Evolutionary conservation across 2,113 vertebrate genomes (phyloP), one percentile per base, ranked within the genome.

Genomic region (Polyodon spathula): DNA sequence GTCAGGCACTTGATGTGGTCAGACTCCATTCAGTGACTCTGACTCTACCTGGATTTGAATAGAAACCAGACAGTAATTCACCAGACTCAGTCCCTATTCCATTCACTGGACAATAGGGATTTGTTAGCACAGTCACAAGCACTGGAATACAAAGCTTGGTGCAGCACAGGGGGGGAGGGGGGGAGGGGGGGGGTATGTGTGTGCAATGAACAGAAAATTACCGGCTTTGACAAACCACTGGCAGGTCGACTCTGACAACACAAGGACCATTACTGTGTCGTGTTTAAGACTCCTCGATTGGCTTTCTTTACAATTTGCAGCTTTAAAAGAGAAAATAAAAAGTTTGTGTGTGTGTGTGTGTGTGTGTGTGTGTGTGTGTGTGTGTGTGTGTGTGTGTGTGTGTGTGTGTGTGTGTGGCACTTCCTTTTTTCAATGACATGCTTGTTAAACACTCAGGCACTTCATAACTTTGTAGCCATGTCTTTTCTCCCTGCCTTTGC

Each of bases 21-120:
- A n/a, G n/a, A 61, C 57, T 60, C 68, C 68, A 68, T 10, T 43
- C 48, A 39, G 40, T 12, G 65, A 42, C 68, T 39, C n/a, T n/a
- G n/a, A n/a, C n/a, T n/a, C 79, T 89, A 92, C 90, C 92, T 94
- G 91, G 88, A 93, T 93, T 93, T 92, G 90, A 95, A 96, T 97
- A 94, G 91, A 94, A 93, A 92, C 89, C 92, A 94, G 92, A 93
- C 93, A 94, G 90, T 75, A 84, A 91, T 88, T 88, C 80, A 86
- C 86, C 78, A 75, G 78, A 76, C 80, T 84, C 89, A 78, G 88
- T 90, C 89, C 89, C 86, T 85, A 79, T 86, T 87, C 86, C 86
- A 82, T 73, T 73, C 74, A 68, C 71, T 71, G 91, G 90, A 95
- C 93, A 95, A 95, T 92, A 86, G 90, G 84, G 90, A 92, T 95